A percentile compares a stretch with the other conserved stretches of the same genome.
Conservation (phyloP, 2,797 vertebrate genomes). For the Pseudochirops cupreus region DNA sequence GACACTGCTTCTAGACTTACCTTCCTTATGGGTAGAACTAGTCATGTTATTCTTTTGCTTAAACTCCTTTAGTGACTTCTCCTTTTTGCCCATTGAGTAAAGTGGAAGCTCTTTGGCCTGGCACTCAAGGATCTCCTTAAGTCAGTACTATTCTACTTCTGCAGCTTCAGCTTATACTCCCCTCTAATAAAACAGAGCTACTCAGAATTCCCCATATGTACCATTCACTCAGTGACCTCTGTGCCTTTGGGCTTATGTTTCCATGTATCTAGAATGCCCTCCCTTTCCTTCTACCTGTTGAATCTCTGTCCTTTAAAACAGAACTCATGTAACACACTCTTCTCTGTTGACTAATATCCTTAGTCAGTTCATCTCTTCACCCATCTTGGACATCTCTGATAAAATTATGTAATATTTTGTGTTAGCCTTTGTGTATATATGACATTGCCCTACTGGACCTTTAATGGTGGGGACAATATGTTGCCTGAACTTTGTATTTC, state of each 20-base stretch:
- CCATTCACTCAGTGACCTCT: not conserved
- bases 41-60: not conserved
- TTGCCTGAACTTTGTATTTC: not conserved
- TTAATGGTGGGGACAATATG: not conserved
- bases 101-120: not conserved
- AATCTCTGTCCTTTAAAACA: not conserved
- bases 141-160: not conserved
- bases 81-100: not conserved
- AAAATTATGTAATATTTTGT: not conserved
- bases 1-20: not conserved
- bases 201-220: not conserved
- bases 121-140: not conserved
- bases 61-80: not conserved
- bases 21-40: not conserved
- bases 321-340: not conserved
- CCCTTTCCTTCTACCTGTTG: not conserved
- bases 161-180: not conserved
- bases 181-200: not conserved
- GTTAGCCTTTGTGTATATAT: not conserved
- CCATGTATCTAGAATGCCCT: not conserved
- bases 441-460: not conserved
- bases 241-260: not conserved
- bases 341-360: not conserved
- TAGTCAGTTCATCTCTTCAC: not conserved
- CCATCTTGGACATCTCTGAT: not conserved